phyloP scores from a whole-genome alignment of 2,888 invertebrate genomes.

The Lucinisca nassula region DNA sequence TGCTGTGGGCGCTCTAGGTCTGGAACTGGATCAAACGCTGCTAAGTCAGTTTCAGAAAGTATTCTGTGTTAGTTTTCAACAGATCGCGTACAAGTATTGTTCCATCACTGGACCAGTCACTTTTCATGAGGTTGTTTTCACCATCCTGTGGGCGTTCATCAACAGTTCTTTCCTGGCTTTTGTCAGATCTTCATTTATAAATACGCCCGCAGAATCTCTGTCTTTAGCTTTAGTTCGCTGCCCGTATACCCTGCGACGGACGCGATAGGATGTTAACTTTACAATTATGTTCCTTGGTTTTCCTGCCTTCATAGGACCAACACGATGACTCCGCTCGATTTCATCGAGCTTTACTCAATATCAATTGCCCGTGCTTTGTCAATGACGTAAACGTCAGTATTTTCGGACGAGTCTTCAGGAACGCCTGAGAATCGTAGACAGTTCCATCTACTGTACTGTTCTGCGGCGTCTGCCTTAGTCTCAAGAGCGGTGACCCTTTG shows the following conservation, averaged over 20 bases:
- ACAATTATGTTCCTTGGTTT: neutral
- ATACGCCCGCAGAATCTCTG: neutral
- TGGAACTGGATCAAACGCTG: no score
- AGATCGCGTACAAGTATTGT: no score
- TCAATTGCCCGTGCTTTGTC: neutral
- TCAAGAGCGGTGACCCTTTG: neutral
- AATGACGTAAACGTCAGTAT: neutral
- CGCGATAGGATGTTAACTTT: neutral
- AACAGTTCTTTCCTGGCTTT: neutral
- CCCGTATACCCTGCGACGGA: neutral
- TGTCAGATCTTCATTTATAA: neutral
- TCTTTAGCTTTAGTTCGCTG: neutral
- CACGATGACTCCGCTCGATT: neutral
- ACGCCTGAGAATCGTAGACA: neutral
- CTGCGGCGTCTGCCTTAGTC: neutral
- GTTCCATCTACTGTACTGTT: conserved; percentile 14
- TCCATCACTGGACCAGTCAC: no score
- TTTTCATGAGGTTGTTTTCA: no score
- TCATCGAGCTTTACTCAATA: neutral
- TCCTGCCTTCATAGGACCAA: neutral
- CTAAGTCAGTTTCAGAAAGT: no score
- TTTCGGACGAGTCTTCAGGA: neutral
- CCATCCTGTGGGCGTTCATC: no score
- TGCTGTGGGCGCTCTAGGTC: no score
- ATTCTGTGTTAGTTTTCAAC: no score